Percentiles rank a stretch among this genome's conserved stretches.
Conservation (phyloP, 37 sponge, comb jelly and placozoan species). For the Cliona cf. orientalis region DNA sequence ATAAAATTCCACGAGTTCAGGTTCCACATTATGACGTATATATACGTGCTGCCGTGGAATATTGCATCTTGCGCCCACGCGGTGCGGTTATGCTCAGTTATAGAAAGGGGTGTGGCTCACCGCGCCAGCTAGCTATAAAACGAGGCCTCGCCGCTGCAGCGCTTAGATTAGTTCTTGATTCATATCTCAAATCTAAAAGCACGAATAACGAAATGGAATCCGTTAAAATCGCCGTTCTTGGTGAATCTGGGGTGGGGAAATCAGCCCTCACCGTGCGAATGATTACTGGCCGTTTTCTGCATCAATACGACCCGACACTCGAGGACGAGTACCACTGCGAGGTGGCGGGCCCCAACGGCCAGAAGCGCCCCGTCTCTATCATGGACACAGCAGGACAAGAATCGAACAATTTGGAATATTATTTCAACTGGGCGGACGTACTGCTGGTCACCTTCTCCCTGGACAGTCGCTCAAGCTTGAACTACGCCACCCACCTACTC, state of each 20-base stretch:
- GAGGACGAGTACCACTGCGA: constrained; percentile 24
- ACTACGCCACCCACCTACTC: not conserved
- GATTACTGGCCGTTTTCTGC: constrained; percentile 67
- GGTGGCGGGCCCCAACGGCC: constrained; percentile 5
- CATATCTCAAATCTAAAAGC: too few relatives aligned
- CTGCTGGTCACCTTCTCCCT: constrained; percentile 49
- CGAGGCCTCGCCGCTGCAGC: too few relatives aligned
- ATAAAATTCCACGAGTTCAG: too few relatives aligned
- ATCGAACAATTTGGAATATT: constrained; percentile 3
- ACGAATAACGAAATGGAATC: constrained; percentile 4
- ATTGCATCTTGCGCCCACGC: too few relatives aligned
- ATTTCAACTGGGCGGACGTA: constrained; percentile 24
- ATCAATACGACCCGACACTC: constrained; percentile 68
- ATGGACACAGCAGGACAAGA: constrained; percentile 65
- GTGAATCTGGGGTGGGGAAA: constrained; percentile 74
- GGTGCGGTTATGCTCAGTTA: too few relatives aligned
- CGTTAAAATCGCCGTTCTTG: constrained; percentile 44
- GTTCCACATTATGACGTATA: too few relatives aligned
- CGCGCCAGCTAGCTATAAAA: too few relatives aligned
- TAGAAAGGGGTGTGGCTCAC: too few relatives aligned
- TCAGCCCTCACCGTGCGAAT: constrained; percentile 65
- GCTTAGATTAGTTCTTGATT: too few relatives aligned
- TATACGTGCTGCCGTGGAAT: too few relatives aligned
- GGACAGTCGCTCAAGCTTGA: constrained; percentile 20
- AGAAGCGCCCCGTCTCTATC: constrained; percentile 11